Conservation (phyloP, 1,140 invertebrate species). For the Eriocheir sinensis region DNA sequence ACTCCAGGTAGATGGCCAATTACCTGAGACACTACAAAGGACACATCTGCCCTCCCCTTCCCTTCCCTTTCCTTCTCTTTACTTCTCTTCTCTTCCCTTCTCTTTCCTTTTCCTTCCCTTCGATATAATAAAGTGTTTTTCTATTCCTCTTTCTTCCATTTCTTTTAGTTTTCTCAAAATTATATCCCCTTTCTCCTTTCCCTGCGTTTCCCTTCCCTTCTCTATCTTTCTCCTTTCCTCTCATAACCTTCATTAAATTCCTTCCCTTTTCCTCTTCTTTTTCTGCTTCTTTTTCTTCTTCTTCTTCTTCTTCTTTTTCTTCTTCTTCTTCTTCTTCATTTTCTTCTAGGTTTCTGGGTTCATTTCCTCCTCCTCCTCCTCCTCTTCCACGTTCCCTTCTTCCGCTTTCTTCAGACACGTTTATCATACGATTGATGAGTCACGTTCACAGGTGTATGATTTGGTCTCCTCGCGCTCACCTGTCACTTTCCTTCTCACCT, state of each 20-base stretch:
- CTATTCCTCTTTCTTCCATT: not conserved
- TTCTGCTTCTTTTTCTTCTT: not conserved
- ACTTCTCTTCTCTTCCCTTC: not conserved
- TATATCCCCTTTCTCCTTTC: not conserved
- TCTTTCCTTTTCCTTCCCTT: not conserved
- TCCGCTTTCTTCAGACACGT: too few relatives aligned
- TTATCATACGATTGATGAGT: too few relatives aligned
- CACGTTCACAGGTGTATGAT: too few relatives aligned
- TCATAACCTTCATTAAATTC: not conserved
- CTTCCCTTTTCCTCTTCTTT: not conserved
- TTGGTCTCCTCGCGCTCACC: not conserved
- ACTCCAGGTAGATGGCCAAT: too few relatives aligned
- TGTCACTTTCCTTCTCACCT: not conserved
- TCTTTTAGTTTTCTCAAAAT: not conserved
- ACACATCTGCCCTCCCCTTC: not conserved
- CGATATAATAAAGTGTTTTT: too few relatives aligned
- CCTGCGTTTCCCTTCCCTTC: not conserved
- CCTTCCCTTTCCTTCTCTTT: not conserved
- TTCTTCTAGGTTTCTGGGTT: not conserved
- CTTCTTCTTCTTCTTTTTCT: not conserved
- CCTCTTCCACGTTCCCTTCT: not conserved
- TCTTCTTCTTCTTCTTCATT: not conserved
- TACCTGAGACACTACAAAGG: too few relatives aligned
- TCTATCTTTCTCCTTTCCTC: not conserved
- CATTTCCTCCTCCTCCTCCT: conserved; percentile 14